Base-by-base conservation (phyloP, 2,113 vertebrate genomes). In the Stercorarius parasiticus region DNA sequence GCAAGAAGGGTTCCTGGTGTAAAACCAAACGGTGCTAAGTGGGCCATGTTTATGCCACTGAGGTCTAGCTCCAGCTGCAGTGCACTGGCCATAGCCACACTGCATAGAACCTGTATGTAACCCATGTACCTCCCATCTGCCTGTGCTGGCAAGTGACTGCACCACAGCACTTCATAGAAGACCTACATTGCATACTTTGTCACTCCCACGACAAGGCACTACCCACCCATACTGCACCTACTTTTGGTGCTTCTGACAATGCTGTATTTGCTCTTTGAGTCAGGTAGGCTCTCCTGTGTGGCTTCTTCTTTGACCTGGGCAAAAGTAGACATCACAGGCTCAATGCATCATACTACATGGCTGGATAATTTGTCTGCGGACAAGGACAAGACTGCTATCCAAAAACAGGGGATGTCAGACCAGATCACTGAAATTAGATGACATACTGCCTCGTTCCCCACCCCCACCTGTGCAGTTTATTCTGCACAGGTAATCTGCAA, bases 141-240 rank as follows among this genome's bases (percentile, higher is more conserved):
- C 23, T 49, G 11, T n/a, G 79, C 53, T 69, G 43, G n/a, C 10
- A 14, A 7, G 9, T 67, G 43, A 32, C n/a, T n/a, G 43, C 38
- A 80, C 27, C 21, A n/a, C 64, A 69, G 47, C 47, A 19, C 6
- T 85, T 73, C 62, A 34, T 19, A 77, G 27, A n/a, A 55, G 18
- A 22, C 26, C 18, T 62, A 45, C 12, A 19, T 0, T 59, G 29
- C 36, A 36, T 11, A 22, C 16, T 66, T 52, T 62, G 15, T 43
- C 52, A 49, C 20, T 40, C 7, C 23, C 8, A 1, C 64, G 58
- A 76, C 11, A 43, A 45, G 29, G 21, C 38, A 64, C 22, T 66
- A 10, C 16, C 43, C 30, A 58, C 26, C 14, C 0, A 0, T 36
- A 53, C 9, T 49, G 23, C 53, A 67, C 29, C 13, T 86, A 9